These are phyloP conservation scores for Sprattus sprattus DNA, from an alignment of 2,113 vertebrate genomes.

Conservation along the genomic window DNA sequence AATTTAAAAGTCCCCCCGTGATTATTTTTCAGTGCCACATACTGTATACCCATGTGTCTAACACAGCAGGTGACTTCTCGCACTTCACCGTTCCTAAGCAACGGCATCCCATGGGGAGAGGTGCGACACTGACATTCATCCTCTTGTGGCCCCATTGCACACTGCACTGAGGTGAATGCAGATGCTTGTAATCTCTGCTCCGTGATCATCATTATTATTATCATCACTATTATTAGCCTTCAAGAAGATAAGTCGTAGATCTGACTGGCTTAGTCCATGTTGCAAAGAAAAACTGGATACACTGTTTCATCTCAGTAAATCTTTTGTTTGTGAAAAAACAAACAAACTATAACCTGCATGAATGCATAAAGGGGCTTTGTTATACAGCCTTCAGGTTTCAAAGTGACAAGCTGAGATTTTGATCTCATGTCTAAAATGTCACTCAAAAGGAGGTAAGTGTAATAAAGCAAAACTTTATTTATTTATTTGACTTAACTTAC, in stretches of 20 bases:
- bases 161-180: not conserved
- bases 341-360: not conserved
- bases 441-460: not conserved
- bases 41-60: constrained; percentile 29
- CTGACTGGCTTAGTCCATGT: not conserved
- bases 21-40: constrained; percentile 18
- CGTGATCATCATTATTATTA: not conserved
- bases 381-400: not conserved
- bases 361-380: not conserved
- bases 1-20: not conserved
- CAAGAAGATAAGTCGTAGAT: not conserved
- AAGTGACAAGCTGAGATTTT: not conserved
- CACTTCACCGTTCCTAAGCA: constrained; percentile 26
- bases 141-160: not conserved
- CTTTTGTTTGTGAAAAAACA: not conserved
- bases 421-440: not conserved
- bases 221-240: not conserved
- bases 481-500: not conserved
- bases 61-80: constrained; percentile 29
- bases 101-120: not conserved
- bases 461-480: not conserved
- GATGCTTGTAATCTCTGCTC: not conserved
- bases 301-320: not conserved
- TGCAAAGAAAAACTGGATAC: not conserved
- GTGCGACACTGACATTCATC: not conserved